phyloP scores from a whole-genome alignment of 2,113 vertebrate species.

The Stercorarius parasiticus region DNA sequence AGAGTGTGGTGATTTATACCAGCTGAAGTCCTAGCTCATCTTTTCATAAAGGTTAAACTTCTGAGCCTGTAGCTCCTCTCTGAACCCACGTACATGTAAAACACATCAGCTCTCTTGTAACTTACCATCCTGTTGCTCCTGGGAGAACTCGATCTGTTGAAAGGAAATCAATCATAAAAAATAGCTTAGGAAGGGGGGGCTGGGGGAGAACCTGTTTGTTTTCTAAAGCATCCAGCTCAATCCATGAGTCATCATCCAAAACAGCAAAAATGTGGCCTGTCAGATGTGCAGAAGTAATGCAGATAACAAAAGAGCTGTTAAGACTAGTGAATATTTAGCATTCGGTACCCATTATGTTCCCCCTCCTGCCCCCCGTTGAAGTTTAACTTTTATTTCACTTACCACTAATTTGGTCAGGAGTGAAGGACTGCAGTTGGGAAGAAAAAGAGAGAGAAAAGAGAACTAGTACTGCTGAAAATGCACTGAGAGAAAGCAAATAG shows the following conservation, averaged over 20 bases:
- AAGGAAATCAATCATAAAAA: conserved; percentile 80
- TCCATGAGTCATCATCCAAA: conserved; percentile 69
- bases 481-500: conserved; percentile 75
- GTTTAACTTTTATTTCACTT: conserved; percentile 69
- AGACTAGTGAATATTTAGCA: conserved; percentile 18
- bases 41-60: background rate
- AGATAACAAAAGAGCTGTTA: conserved; percentile 38
- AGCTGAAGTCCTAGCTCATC: background rate
- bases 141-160: conserved; percentile 85
- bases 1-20: background rate
- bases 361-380: background rate
- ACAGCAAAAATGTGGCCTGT: conserved; percentile 51
- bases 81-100: background rate
- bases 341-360: background rate
- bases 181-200: conserved; percentile 68
- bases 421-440: conserved; percentile 80
- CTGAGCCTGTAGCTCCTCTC: background rate
- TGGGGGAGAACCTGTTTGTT: conserved; percentile 39
- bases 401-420: conserved; percentile 83
- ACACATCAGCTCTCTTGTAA: conserved; percentile 38
- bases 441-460: conserved; percentile 57
- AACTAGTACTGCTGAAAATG: conserved; percentile 77
- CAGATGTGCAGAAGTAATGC: conserved; percentile 55
- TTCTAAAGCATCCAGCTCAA: conserved; percentile 69
- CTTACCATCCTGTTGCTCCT: conserved; percentile 86